Base-by-base conservation (phyloP, 1,140 invertebrate species). In the Drosophila persimilis region DNA sequence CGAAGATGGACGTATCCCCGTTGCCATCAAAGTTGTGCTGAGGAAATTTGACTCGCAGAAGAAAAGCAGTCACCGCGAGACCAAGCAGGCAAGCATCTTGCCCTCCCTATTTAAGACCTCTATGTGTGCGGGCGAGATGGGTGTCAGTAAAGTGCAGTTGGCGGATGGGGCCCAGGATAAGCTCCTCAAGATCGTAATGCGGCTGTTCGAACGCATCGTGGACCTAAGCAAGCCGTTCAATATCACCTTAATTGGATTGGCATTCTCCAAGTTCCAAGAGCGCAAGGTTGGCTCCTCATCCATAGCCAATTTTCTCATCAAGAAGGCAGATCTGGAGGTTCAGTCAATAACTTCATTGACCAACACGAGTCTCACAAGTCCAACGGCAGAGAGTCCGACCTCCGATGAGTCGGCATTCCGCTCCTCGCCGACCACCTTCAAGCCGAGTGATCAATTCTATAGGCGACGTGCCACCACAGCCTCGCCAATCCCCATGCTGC, bases 201-300 rank as follows among this genome's bases (percentile, higher is more conserved):
- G 94, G 73, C 92, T 96, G 48, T 96, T 96, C 80, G 94, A 94
- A 81, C 94, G 95, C 84, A 93, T 95, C 55, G 94, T 96, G 47
- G 93, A 96, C 80, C 92, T 94, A 57, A 93, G 92, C 11, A 95
- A 95, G 92, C 94, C 95, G 53, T 96, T 96, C 91, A 95, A 96
- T 91, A 93, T 97, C 65, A 96, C 95, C 6, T 91, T 96, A 41
- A 91, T 97, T 41, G 95, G 95, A 22, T 91, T 97, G 69, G 95
- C 95, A 11, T 96, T 96, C 81, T 95, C 95, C 3, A 96, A 96
- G 89, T 96, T 96, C 72, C 94, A 94, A 66, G 95, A 96, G 80
- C 92, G 93, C 46, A 93, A 93, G 74, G 93, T 92, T 15, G 94
- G 94, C 1, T 92, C 93, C 80, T 92, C 92, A 8, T 95, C 95